Evolutionary conservation across 2,888 invertebrate genomes (phyloP).

Genomic region (Lordiphosa fenestrarum): DNA sequence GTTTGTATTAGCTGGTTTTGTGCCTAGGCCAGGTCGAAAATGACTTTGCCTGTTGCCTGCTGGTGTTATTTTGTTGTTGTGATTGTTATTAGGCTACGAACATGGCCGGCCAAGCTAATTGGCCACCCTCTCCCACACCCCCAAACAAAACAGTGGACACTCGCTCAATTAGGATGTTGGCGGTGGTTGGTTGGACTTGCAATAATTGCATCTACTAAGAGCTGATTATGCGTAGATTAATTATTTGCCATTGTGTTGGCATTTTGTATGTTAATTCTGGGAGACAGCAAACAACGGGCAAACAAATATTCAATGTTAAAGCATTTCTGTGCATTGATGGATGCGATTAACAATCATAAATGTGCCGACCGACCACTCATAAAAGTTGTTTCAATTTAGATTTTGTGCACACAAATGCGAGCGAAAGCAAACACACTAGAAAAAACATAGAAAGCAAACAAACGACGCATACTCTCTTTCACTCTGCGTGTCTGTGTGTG

Average conservation of each 20-base stretch:
- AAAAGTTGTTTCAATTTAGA: neutral
- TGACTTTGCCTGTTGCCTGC: conserved; percentile 26
- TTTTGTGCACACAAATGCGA: neutral
- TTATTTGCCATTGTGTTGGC: neutral
- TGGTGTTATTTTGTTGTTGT: conserved; percentile 9
- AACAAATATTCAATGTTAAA: no score
- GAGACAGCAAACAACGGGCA: no score
- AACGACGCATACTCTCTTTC: neutral
- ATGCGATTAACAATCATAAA: conserved; percentile 30
- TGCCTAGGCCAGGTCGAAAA: conserved; percentile 47
- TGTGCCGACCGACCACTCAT: neutral
- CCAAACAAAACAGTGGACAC: conserved; percentile 34
- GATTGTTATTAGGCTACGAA: conserved; percentile 28
- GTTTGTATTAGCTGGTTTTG: conserved; percentile 65
- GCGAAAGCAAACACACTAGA: conserved; percentile 35
- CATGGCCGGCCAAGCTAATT: conserved; percentile 50
- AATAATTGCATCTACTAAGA: conserved; percentile 1
- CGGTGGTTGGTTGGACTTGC: conserved; percentile 1
- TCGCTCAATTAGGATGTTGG: conserved; percentile 36
- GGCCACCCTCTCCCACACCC: conserved; percentile 20
- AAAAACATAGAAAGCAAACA: conserved; percentile 42
- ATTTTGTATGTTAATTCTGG: neutral
- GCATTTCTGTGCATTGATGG: conserved; percentile 13
- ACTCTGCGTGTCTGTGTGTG: conserved; percentile 4
- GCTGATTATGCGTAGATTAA: neutral